Conservation (phyloP, 2,113 vertebrate genomes). For the Epinephelus lanceolatus region DNA sequence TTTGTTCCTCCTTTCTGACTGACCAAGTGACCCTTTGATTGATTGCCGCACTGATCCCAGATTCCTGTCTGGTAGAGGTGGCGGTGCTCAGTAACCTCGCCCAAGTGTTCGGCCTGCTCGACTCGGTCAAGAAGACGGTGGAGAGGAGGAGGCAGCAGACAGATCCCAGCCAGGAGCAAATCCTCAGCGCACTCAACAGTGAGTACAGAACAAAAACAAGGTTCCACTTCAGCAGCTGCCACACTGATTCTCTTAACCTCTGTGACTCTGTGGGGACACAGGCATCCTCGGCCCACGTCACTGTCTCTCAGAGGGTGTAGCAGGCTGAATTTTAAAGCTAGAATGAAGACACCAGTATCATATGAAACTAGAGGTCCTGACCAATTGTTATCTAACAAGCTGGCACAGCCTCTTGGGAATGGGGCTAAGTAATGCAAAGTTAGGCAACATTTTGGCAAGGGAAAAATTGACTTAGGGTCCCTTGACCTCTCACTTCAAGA, state of each 20-base stretch:
- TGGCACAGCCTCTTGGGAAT: too few relatives aligned
- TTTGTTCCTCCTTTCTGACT: slow-evolving; percentile 60
- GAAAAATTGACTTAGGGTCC: too few relatives aligned
- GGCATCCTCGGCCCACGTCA: too few relatives aligned
- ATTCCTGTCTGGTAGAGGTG: slow-evolving; percentile 89
- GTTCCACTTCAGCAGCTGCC: background rate
- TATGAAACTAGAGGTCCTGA: too few relatives aligned
- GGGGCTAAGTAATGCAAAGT: too few relatives aligned
- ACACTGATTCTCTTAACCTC: background rate
- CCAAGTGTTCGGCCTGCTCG: slow-evolving; percentile 95
- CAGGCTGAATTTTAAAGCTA: too few relatives aligned
- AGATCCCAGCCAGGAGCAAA: slow-evolving; percentile 92
- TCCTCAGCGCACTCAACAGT: slow-evolving; percentile 91
- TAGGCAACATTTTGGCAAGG: too few relatives aligned
- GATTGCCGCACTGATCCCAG: slow-evolving; percentile 75
- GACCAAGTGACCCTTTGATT: slow-evolving; percentile 59
- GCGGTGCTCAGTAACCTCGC: slow-evolving; percentile 95
- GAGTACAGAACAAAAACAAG: slow-evolving; percentile 58
- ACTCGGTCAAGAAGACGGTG: slow-evolving; percentile 94
- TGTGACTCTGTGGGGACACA: too few relatives aligned
- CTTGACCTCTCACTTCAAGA: too few relatives aligned
- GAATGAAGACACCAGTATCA: too few relatives aligned
- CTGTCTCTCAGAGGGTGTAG: too few relatives aligned
- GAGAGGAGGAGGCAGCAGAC: slow-evolving; percentile 90
- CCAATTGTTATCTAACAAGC: too few relatives aligned